Evolutionary conservation across 2,888 invertebrate genomes (phyloP).

Genomic region (Oxytorus armatus): DNA sequence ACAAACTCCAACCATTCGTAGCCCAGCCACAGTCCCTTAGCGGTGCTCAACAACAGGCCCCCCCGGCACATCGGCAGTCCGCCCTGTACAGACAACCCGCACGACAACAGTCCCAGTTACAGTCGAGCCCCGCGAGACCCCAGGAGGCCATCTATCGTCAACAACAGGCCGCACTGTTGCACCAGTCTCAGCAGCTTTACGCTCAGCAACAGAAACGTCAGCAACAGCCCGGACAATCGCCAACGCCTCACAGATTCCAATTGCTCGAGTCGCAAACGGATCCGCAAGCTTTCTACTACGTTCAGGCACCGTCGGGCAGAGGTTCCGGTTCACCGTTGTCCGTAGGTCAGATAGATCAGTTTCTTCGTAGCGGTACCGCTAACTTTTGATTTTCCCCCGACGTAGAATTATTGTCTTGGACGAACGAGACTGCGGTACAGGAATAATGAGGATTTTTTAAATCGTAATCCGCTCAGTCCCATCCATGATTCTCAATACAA

Average conservation of each 20-base stretch:
- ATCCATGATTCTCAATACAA: not conserved
- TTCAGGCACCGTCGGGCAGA: conserved; percentile 79
- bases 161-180: conserved; percentile 87
- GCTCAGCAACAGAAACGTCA: conserved; percentile 89
- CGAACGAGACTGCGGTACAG: conserved; percentile 1
- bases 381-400: conserved; percentile 64
- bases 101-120: conserved; percentile 65
- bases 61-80: conserved; percentile 74
- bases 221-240: conserved; percentile 84
- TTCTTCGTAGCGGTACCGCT: conserved; percentile 87
- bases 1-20: conserved; percentile 91
- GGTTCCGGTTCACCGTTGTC: conserved; percentile 83
- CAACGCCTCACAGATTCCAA: conserved; percentile 82
- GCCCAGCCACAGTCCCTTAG: conserved; percentile 86
- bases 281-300: conserved; percentile 83
- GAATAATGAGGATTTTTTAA: not conserved
- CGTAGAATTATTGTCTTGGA: conserved; percentile 8
- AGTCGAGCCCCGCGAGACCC: conserved; percentile 73
- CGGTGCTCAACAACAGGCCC: conserved; percentile 86
- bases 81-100: conserved; percentile 76
- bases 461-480: not conserved
- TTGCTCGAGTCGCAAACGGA: conserved; percentile 82
- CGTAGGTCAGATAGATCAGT: conserved; percentile 92
- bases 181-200: conserved; percentile 88
- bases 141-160: conserved; percentile 85